Percentiles rank a stretch among this genome's conserved stretches.
Evolutionary conservation across 2,797 vertebrate species (phyloP).

Genomic region (Hozukius guyotensis): DNA sequence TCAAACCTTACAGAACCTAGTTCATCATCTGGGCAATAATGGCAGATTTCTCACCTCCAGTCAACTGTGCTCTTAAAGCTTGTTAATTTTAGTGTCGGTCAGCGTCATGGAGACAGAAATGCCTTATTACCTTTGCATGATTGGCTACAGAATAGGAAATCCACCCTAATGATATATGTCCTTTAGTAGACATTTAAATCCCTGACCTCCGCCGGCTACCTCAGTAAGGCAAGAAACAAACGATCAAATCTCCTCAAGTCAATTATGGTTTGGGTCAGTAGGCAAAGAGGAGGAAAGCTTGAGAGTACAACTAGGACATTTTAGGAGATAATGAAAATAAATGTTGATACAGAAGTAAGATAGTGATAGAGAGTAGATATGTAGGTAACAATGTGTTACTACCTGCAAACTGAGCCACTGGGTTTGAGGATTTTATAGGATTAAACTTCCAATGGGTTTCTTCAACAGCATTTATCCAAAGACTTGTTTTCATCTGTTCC

Average conservation of each 20-base stretch:
- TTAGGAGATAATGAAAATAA: conserved; percentile 10
- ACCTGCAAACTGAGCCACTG: background rate
- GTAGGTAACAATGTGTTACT: background rate
- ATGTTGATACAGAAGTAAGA: background rate
- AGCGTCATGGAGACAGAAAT: conserved; percentile 67
- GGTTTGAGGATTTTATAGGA: conserved; percentile 14
- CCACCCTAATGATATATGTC: conserved; percentile 70
- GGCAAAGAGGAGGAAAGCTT: conserved; percentile 4
- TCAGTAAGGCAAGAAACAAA: conserved; percentile 38
- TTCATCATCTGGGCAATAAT: conserved; percentile 54
- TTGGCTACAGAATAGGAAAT: conserved; percentile 72
- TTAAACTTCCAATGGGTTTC: conserved; percentile 19
- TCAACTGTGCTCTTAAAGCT: conserved; percentile 71
- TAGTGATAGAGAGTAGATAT: background rate
- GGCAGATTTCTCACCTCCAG: conserved; percentile 68
- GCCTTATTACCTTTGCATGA: conserved; percentile 78
- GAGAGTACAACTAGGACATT: background rate
- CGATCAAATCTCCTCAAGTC: conserved; percentile 35
- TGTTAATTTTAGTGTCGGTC: conserved; percentile 82
- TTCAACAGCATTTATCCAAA: background rate
- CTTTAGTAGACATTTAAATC: conserved; percentile 55
- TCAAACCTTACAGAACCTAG: conserved; percentile 9
- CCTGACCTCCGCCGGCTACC: conserved; percentile 50
- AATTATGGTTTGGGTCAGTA: conserved; percentile 15
- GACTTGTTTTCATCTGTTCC: conserved; percentile 7